Evolutionary conservation across 2,113 vertebrate genomes (phyloP).

Genomic region (Potamarius usumacintae): DNA sequence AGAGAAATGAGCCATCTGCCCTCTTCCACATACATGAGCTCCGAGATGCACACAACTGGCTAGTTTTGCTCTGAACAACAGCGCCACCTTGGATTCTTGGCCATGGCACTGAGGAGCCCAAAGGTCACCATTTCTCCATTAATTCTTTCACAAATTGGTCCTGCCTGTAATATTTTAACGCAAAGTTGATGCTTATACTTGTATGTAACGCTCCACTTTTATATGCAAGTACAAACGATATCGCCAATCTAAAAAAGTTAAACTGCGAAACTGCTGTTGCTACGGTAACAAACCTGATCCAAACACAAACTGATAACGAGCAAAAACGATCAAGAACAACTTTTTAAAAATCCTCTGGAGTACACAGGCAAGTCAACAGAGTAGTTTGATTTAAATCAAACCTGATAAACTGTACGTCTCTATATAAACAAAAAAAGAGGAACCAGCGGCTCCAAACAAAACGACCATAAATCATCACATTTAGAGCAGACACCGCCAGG

Average conservation of each 20-base stretch:
- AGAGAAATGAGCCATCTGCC: too few relatives aligned
- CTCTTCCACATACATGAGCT: background rate
- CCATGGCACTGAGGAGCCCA: background rate
- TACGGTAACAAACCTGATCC: background rate
- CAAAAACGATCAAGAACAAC: background rate
- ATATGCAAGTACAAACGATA: background rate
- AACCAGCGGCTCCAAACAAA: background rate
- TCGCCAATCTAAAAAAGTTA: background rate
- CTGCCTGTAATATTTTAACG: background rate
- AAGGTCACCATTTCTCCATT: background rate
- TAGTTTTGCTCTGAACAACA: background rate
- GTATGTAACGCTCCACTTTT: background rate
- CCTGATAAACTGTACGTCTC: background rate
- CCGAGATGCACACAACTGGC: background rate
- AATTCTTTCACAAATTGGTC: background rate
- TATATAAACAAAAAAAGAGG: background rate
- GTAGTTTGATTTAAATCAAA: background rate
- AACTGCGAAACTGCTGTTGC: background rate
- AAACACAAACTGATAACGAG: background rate
- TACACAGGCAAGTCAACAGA: too few relatives aligned
- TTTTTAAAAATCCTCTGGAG: too few relatives aligned
- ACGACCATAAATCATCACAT: background rate
- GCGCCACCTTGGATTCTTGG: background rate
- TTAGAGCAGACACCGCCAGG: too few relatives aligned
- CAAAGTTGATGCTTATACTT: background rate